Evolutionary conservation across 30 jellyfish, hydroid and myxozoan species (phyloP), one percentile per base, ranked within the genome.

Genomic region (Pseudorhiza aurosa): DNA sequence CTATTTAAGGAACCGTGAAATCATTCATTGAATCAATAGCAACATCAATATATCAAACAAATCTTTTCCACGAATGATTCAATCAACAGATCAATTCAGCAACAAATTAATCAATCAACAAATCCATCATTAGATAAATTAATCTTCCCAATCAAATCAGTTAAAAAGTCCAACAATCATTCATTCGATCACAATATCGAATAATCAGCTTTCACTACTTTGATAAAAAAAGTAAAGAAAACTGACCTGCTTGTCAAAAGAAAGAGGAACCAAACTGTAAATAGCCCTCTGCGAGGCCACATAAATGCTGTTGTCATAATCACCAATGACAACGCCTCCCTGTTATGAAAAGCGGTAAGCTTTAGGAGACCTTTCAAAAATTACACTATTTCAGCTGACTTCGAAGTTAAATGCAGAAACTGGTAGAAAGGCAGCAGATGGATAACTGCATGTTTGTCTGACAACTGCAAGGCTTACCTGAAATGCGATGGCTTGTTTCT

Each of bases 401-500:
- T n/a, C n/a, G n/a, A n/a, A n/a, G n/a, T n/a, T n/a, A n/a, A n/a
- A n/a, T n/a, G n/a, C n/a, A n/a, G n/a, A n/a, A n/a, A n/a, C n/a
- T n/a, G n/a, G n/a, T n/a, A n/a, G n/a, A n/a, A n/a, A n/a, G n/a
- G n/a, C n/a, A n/a, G n/a, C n/a, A n/a, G n/a, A n/a, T n/a, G n/a
- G n/a, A n/a, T n/a, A n/a, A n/a, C n/a, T n/a, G n/a, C n/a, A n/a
- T n/a, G n/a, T n/a, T n/a, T n/a, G n/a, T n/a, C n/a, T n/a, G n/a
- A n/a, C n/a, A 60, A 26, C 51, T 12, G 8, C 8, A 24, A 4
- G 46, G 58, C 10, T 8, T 15, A 85, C 96, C 90, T 85, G 96
- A 32, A 85, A 85, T 10, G 92, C 89, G n/a, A 93, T 85, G 0
- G 97, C 97, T 81, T 93, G 99, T 43, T 93, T 93, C 72, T 93